phyloP scores from a whole-genome alignment of 1,140 invertebrate species.

The Heliconius hermathena region DNA sequence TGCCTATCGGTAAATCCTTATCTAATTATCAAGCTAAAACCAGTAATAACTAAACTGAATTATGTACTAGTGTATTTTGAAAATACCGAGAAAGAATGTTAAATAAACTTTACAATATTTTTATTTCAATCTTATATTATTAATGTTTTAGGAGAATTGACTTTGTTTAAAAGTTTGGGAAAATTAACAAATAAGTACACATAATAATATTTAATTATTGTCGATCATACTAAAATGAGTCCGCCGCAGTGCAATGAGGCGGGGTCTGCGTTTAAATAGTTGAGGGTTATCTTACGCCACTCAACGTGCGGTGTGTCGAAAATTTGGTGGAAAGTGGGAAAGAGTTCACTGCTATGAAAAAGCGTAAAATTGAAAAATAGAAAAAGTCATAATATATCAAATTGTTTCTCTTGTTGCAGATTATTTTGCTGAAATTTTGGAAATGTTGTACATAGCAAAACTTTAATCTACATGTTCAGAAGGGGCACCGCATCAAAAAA shows the following conservation, averaged over 20 bases:
- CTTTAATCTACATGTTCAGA: constrained; percentile 77
- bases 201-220: too few species aligned
- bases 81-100: constrained; percentile 3
- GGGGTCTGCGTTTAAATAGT: too few species aligned
- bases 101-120: background rate
- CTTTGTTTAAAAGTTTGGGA: too few species aligned
- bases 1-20: background rate
- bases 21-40: constrained; percentile 6
- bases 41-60: constrained; percentile 12
- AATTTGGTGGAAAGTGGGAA: background rate
- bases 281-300: background rate
- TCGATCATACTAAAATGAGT: too few species aligned
- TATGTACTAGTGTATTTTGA: background rate
- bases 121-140: background rate
- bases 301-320: background rate
- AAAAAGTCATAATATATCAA: background rate
- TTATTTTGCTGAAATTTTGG: constrained; percentile 54
- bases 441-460: constrained; percentile 70
- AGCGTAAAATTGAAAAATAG: background rate
- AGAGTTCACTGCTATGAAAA: too few species aligned
- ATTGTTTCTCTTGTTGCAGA: constrained; percentile 66
- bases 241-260: too few species aligned
- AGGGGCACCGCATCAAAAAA: constrained; percentile 52
- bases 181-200: too few species aligned
- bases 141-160: too few species aligned